Conservation (phyloP, 2,888 invertebrate genomes). For the Cordylochernes scorpioides region DNA sequence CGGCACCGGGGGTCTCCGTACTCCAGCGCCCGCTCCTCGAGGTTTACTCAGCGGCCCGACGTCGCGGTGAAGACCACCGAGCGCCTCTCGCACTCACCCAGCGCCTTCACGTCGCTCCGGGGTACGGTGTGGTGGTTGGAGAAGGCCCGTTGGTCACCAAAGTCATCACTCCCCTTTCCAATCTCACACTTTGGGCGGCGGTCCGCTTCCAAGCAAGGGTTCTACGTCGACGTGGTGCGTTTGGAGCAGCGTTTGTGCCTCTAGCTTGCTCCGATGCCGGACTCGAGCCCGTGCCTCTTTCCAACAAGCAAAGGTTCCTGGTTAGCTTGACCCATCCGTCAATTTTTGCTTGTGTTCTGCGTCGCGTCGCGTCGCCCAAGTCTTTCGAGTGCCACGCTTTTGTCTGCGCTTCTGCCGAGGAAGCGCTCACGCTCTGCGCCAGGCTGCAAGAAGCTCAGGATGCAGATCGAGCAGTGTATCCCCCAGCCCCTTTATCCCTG, state of each 20-base stretch:
- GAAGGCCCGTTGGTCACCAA: slow-evolving; percentile 12
- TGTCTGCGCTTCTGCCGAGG: slow-evolving; percentile 12
- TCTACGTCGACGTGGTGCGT: slow-evolving; percentile 6
- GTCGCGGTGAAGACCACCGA: slow-evolving; percentile 16
- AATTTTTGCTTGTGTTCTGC: slow-evolving; percentile 13
- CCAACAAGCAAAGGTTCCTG: slow-evolving; percentile 12
- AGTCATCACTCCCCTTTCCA: slow-evolving; percentile 14
- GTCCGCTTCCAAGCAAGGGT: slow-evolving; percentile 11
- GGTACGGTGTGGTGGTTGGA: slow-evolving; percentile 13
- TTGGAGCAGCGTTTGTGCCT: slow-evolving; percentile 14
- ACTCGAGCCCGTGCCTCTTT: slow-evolving; percentile 9
- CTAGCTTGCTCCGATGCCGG: slow-evolving; percentile 13
- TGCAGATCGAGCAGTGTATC: not conserved
- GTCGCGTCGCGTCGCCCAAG: slow-evolving; percentile 10
- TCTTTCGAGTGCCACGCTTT: slow-evolving; percentile 13
- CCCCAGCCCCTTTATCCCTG: not conserved
- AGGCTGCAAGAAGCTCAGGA: not conserved
- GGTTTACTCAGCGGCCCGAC: slow-evolving; percentile 8
- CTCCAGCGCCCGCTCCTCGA: slow-evolving; percentile 13
- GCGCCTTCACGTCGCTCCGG: slow-evolving; percentile 10
- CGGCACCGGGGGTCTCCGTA: slow-evolving; percentile 9
- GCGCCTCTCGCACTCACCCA: slow-evolving; percentile 12
- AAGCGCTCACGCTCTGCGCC: slow-evolving; percentile 7
- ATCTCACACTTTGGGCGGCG: slow-evolving; percentile 13
- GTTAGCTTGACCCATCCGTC: slow-evolving; percentile 13